Base-by-base conservation (phyloP, 2,797 vertebrate genomes). In the Hypotaenidia philippensis region DNA sequence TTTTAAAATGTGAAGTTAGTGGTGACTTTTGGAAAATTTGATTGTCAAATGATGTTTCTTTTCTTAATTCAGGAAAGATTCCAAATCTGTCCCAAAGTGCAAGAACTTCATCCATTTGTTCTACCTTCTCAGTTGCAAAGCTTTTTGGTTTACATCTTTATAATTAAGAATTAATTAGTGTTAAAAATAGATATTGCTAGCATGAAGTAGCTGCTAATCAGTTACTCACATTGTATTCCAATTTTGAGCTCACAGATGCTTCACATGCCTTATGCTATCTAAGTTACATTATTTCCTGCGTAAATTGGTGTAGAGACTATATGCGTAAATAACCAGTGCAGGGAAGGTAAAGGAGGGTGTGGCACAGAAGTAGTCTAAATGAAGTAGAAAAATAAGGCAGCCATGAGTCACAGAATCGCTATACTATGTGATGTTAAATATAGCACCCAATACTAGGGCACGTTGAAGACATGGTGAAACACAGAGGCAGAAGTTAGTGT, bases 1-100 rank as follows among this genome's bases (percentile, higher is more conserved):
- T 22, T 63, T 31, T 44, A 41, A 36, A 8, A 13, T 0, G 0
- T 20, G 80, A 32, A 57, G n/a, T 31, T 72, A 23, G 0, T n/a
- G 4, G 11, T 57, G 18, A 47, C 6, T 4, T 64, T 79, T 53
- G 8, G 10, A 34, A 64, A 85, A 61, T 77, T 80, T 50, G 5
- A 25, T 6, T 70, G 31, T 41, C 16, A 26, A 80, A 44, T 45
- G 0, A 16, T 19, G 3, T 21, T 80, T 66, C 50, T 56, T 63
- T 83, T 49, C 44, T 34, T 49, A 59, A 72, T 44, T 72, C 10
- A 57, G 8, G 2, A 63, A 59, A 5, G 20, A 68, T 34, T 83
- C 21, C 6, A 76, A 25, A 65, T 85, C 9, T 49, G 6, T 52
- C 7, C 36, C 10, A 15, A 74, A 41, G 22, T 53, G 17, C 17